A percentile compares a stretch with the other conserved stretches of the same genome.
phyloP scores from a whole-genome alignment of 2,797 vertebrate genomes.

The Erithacus rubecula region DNA sequence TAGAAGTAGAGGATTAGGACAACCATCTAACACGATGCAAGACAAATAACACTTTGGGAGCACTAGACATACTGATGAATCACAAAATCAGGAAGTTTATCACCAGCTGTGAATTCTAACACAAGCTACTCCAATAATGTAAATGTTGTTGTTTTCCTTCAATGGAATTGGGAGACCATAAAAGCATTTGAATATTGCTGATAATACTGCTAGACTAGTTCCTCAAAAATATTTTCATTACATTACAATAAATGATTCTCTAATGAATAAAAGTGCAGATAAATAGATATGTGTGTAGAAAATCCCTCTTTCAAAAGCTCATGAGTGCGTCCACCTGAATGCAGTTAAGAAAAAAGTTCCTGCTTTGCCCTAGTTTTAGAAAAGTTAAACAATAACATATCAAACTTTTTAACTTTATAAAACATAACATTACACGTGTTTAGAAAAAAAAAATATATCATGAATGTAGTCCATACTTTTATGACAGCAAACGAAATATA shows the following conservation, averaged over 20 bases:
- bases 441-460: neutral
- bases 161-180: neutral
- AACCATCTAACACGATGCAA: neutral
- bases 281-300: neutral
- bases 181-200: neutral
- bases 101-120: neutral
- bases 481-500: neutral
- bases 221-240: neutral
- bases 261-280: neutral
- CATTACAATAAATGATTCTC: neutral
- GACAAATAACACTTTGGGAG: neutral
- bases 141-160: neutral
- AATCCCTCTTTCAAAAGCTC: neutral
- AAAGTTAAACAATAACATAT: neutral
- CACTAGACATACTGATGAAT: neutral
- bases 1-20: neutral
- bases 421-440: neutral
- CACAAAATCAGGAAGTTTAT: neutral
- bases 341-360: neutral
- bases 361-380: neutral
- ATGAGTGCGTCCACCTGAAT: rapidly evolving
- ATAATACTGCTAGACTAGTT: neutral
- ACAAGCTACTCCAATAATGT: neutral
- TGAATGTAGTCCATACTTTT: neutral
- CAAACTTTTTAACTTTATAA: neutral